Conservation (phyloP, 1,140 invertebrate genomes). For the Lepidurus packardi region DNA sequence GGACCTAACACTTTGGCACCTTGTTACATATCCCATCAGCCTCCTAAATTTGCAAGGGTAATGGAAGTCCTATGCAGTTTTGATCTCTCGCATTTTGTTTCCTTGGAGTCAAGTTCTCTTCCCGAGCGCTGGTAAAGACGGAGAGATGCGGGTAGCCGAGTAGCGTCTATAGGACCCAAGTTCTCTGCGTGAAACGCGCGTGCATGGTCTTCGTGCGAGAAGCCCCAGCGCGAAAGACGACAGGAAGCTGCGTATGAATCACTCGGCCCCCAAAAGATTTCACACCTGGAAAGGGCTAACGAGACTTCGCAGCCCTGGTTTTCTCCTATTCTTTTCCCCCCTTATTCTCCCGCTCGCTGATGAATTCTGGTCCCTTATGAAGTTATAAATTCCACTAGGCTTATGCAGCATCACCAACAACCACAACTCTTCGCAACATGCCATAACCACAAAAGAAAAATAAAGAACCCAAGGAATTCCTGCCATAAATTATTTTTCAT, state of each 20-base stretch:
- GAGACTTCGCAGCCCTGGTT: constrained; percentile 1
- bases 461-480: constrained; percentile 17
- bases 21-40: constrained; percentile 15
- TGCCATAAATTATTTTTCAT: constrained; percentile 6
- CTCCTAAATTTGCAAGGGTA: constrained; percentile 11
- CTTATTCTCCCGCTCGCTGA: not conserved
- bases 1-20: constrained; percentile 12
- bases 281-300: constrained; percentile 20
- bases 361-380: constrained; percentile 16
- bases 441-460: constrained; percentile 19
- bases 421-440: constrained; percentile 21
- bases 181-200: constrained; percentile 1
- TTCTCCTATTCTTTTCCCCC: not conserved
- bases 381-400: constrained; percentile 22
- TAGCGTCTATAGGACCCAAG: not conserved
- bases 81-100: not conserved
- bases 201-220: constrained; percentile 12
- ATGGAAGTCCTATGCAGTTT: not conserved
- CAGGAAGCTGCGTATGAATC: constrained; percentile 21
- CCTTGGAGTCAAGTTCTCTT: not conserved
- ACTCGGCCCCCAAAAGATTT: constrained; percentile 21
- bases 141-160: not conserved
- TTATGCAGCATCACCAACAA: constrained; percentile 19
- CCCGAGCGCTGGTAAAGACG: not conserved
- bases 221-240: constrained; percentile 9